Percentiles rank a stretch among this genome's conserved stretches.
Evolutionary conservation across 2,888 invertebrate species (phyloP).

Genomic region (Onthophagus sagittarius): DNA sequence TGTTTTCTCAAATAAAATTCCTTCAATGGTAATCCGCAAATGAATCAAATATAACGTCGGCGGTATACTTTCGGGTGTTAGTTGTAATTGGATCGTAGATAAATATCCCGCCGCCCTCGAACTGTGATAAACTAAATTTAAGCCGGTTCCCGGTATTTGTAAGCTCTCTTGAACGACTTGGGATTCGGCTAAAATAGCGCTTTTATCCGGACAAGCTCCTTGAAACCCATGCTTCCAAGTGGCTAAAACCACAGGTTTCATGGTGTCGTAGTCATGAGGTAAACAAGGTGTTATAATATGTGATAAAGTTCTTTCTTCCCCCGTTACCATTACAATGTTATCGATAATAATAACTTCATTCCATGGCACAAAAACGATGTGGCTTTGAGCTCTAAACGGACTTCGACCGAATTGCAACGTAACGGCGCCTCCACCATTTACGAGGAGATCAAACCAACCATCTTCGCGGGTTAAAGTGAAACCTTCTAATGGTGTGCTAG

Average conservation of each 20-base stretch:
- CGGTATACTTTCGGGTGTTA: conserved; percentile 83
- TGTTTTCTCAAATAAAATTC: conserved; percentile 85
- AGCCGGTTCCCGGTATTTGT: conserved; percentile 88
- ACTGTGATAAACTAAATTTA: conserved; percentile 96
- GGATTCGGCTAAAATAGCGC: conserved; percentile 84
- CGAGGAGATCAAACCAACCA: conserved; percentile 96
- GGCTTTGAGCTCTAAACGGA: conserved; percentile 82
- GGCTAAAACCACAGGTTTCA: conserved; percentile 90
- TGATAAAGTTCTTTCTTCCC: conserved; percentile 69
- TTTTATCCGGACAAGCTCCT: conserved; percentile 90
- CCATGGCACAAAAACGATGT: conserved; percentile 93
- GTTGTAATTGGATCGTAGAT: conserved; percentile 85
- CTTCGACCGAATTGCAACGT: conserved; percentile 91
- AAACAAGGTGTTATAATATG: conserved; percentile 74
- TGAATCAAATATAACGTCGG: conserved; percentile 81
- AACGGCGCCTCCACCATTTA: conserved; percentile 98
- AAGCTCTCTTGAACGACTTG: conserved; percentile 95
- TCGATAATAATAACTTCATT: conserved; percentile 97
- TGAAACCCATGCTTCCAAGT: conserved; percentile 95
- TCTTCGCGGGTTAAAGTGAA: conserved; percentile 90
- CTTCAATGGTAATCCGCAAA: conserved; percentile 89
- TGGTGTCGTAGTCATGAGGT: conserved; percentile 85
- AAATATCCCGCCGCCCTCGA: conserved; percentile 90
- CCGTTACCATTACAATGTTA: conserved; percentile 78
- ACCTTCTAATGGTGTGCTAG: conserved; percentile 91